phyloP scores from a whole-genome alignment of 2,888 invertebrate genomes.

The Dynastes grantii region DNA sequence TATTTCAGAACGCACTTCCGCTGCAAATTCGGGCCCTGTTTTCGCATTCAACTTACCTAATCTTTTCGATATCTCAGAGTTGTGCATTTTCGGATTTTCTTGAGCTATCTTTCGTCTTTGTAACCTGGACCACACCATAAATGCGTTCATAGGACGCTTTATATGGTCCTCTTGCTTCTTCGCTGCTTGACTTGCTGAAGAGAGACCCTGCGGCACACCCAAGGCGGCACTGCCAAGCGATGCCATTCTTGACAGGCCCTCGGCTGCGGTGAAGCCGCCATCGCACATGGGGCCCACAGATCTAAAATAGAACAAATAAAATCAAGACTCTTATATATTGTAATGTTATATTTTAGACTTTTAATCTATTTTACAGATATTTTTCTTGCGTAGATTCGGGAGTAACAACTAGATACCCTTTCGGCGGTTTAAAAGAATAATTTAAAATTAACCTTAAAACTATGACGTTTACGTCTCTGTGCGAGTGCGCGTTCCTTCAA shows the following conservation, averaged over 20 bases:
- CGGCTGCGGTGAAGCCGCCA: constrained; percentile 77
- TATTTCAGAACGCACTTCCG: too few species aligned
- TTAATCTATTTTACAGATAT: too few species aligned
- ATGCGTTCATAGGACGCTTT: constrained; percentile 98
- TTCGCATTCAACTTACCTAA: constrained; percentile 78
- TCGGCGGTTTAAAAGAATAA: too few species aligned
- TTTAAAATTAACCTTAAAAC: too few species aligned
- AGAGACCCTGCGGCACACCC: constrained; percentile 74
- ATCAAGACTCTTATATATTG: background rate
- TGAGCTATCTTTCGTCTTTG: constrained; percentile 96
- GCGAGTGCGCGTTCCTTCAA: too few species aligned
- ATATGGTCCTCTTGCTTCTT: constrained; percentile 88
- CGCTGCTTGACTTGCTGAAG: constrained; percentile 70
- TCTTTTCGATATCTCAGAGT: constrained; percentile 95
- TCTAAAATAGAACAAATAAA: constrained; percentile 70
- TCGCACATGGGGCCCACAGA: constrained; percentile 85
- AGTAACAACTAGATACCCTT: too few species aligned
- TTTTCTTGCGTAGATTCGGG: too few species aligned
- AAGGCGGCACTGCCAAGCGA: constrained; percentile 74
- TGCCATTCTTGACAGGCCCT: constrained; percentile 75
- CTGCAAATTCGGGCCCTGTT: background rate
- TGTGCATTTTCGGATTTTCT: constrained; percentile 99
- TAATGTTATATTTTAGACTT: too few species aligned
- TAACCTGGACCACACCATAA: constrained; percentile 97
- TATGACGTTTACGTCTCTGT: too few species aligned